phyloP scores from a whole-genome alignment of 2,113 vertebrate genomes.

The Eublepharis macularius region DNA sequence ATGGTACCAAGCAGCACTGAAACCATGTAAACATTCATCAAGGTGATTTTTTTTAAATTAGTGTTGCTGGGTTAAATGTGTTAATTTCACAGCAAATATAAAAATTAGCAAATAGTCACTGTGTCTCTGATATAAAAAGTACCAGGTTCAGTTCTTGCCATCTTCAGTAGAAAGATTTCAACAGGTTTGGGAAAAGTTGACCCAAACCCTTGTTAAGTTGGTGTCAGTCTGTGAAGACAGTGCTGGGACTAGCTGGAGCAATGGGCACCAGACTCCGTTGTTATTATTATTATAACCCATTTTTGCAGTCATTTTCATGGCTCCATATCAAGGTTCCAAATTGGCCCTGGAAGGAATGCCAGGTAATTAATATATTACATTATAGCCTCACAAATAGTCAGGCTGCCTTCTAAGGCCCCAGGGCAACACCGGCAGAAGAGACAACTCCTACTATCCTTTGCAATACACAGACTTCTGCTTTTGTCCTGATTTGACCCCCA shows the following conservation, averaged over 20 bases:
- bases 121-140: neutral
- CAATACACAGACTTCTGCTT: neutral
- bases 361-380: neutral
- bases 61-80: neutral
- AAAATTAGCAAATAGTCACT: neutral
- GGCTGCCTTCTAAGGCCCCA: neutral
- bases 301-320: neutral
- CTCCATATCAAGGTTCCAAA: neutral
- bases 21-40: neutral
- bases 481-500: neutral
- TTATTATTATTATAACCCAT: neutral
- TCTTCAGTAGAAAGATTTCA: neutral
- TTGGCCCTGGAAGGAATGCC: neutral
- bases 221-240: neutral
- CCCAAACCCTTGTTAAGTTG: neutral
- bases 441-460: neutral
- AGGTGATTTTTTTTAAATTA: neutral
- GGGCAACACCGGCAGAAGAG: neutral
- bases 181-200: conserved; percentile 14
- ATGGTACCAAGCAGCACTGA: neutral
- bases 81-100: neutral
- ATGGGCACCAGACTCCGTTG: neutral
- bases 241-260: neutral
- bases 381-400: neutral
- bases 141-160: neutral